Evolutionary conservation across 1,140 invertebrate species (phyloP).

Genomic region (Drosophila santomea): DNA sequence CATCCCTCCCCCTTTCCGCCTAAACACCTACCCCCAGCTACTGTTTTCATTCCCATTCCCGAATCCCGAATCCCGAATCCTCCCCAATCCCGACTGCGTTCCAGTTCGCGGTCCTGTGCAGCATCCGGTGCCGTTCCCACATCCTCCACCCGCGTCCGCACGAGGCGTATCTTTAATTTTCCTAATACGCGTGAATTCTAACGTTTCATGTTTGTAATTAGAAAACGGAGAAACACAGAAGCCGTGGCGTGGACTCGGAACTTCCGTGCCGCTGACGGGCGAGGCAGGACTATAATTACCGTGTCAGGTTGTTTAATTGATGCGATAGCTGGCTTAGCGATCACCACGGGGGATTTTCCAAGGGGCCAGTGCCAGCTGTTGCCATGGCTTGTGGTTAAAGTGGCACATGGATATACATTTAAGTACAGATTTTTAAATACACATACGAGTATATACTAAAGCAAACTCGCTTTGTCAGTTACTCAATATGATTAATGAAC

Average conservation of each 20-base stretch:
- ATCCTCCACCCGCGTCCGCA: constrained; percentile 40
- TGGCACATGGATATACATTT: background rate
- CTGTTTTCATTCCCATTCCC: constrained; percentile 22
- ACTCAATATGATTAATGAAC: background rate
- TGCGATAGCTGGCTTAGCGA: constrained; percentile 29
- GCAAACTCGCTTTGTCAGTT: background rate
- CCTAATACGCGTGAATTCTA: constrained; percentile 81
- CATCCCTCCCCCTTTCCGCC: constrained; percentile 20
- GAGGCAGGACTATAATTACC: constrained; percentile 59
- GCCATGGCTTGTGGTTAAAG: constrained; percentile 34
- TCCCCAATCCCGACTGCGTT: background rate
- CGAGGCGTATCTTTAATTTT: constrained; percentile 78
- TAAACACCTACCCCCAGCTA: constrained; percentile 30
- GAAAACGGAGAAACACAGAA: constrained; percentile 44
- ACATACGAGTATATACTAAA: background rate
- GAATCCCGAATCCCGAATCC: too few relatives aligned
- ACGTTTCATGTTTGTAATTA: constrained; percentile 82
- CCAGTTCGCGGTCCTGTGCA: constrained; percentile 43
- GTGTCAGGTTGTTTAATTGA: constrained; percentile 77
- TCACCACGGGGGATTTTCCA: constrained; percentile 23
- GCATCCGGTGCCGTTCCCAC: constrained; percentile 76
- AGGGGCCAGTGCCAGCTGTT: constrained; percentile 39
- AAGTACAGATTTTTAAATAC: background rate
- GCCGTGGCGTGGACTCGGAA: constrained; percentile 19
- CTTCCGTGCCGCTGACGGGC: constrained; percentile 50